Conservation (phyloP, 2,797 vertebrate genomes). For the Danio choprae region DNA sequence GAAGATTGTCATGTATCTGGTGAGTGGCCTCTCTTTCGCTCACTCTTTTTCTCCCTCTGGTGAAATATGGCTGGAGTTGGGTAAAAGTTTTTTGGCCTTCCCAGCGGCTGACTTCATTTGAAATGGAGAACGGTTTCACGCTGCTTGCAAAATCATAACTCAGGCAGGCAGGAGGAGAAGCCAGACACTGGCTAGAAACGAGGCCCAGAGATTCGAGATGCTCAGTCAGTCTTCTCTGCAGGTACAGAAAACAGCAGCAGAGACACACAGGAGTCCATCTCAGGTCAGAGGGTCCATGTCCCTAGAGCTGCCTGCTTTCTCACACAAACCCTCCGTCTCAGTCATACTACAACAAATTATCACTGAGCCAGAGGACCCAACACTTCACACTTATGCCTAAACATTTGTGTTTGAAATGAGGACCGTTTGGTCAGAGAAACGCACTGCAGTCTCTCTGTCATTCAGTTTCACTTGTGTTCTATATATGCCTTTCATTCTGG, state of each 20-base stretch:
- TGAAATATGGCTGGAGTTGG: slow-evolving; percentile 51
- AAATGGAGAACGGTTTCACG: slow-evolving; percentile 60
- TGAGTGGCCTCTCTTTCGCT: slow-evolving; percentile 35
- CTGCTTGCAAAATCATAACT: slow-evolving; percentile 61
- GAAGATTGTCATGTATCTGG: slow-evolving; percentile 7
- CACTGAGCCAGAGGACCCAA: background rate
- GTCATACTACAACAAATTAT: background rate
- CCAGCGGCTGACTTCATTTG: slow-evolving; percentile 60
- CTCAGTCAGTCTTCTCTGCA: slow-evolving; percentile 48
- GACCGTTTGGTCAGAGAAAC: background rate
- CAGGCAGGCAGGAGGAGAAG: slow-evolving; percentile 40
- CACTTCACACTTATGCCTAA: background rate
- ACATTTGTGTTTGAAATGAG: slow-evolving; percentile 18
- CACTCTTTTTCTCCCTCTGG: slow-evolving; percentile 25
- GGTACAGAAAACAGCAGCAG: slow-evolving; percentile 41
- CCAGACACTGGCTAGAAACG: slow-evolving; percentile 42
- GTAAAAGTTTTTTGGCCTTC: slow-evolving; percentile 48
- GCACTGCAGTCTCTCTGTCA: background rate
- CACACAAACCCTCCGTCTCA: slow-evolving; percentile 24
- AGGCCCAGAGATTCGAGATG: slow-evolving; percentile 59
- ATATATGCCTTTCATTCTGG: too few species aligned
- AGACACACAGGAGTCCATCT: slow-evolving; percentile 34
- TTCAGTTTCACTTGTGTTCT: too few species aligned
- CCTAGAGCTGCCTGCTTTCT: slow-evolving; percentile 14
- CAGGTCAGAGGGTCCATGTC: slow-evolving; percentile 42